Evolutionary conservation across 2,888 invertebrate genomes (phyloP).

Genomic region (Pristionchus exspectatus): DNA sequence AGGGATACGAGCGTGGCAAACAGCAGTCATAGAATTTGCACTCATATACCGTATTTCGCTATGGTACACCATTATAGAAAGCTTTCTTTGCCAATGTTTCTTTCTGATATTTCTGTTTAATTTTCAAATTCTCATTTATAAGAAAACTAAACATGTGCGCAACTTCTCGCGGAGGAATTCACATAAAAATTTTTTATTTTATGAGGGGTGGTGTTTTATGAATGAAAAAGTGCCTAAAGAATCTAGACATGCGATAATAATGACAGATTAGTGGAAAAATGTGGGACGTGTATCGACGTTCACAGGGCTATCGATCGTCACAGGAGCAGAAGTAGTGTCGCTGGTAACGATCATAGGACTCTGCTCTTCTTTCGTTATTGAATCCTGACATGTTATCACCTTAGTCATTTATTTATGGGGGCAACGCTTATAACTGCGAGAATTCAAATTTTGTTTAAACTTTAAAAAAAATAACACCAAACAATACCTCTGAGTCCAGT

Average conservation of each 20-base stretch:
- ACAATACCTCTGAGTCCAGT: neutral
- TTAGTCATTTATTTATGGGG: neutral
- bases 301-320: neutral
- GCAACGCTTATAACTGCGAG: too few relatives aligned
- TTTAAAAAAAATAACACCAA: neutral
- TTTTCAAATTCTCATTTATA: neutral
- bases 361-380: neutral
- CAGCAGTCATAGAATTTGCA: neutral
- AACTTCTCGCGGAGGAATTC: too few relatives aligned
- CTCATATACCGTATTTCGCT: neutral
- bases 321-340: neutral
- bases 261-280: neutral
- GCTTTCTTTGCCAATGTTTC: neutral
- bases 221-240: too few relatives aligned
- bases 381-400: neutral
- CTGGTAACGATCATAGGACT: neutral
- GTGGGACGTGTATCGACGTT: neutral
- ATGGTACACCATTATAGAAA: neutral
- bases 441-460: too few relatives aligned
- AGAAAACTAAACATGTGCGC: too few relatives aligned
- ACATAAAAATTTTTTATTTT: too few relatives aligned
- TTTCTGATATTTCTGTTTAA: neutral
- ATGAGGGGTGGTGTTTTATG: too few relatives aligned
- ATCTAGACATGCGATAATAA: too few relatives aligned
- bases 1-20: neutral